phyloP scores from a whole-genome alignment of 2,113 vertebrate genomes.

The Ploceus nigricollis region DNA sequence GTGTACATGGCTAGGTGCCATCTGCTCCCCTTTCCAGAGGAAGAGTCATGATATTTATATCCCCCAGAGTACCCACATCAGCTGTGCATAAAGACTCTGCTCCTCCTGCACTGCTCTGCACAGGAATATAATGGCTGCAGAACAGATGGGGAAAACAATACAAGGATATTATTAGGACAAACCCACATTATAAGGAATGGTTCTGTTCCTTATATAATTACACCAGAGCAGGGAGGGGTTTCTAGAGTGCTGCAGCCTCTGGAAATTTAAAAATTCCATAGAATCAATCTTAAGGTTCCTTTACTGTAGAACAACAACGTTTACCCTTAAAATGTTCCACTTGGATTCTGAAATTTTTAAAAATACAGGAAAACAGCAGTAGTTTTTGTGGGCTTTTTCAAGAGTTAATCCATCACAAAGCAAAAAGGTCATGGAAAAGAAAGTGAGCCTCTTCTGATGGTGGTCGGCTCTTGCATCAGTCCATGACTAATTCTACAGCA shows the following conservation, averaged over 20 bases:
- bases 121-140: not conserved
- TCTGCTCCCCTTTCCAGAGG: constrained; percentile 21
- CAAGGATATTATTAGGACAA: not conserved
- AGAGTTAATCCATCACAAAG: not conserved
- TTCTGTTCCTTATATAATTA: not conserved
- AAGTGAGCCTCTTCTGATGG: not conserved
- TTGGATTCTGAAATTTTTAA: not conserved
- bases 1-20: not conserved
- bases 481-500: not conserved
- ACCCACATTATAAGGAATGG: not conserved
- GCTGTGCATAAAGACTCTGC: not conserved
- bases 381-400: not conserved
- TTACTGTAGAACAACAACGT: fast-evolving
- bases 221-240: not conserved
- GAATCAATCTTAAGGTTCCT: not conserved
- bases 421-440: not conserved
- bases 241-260: not conserved
- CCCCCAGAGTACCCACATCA: not conserved
- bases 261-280: not conserved
- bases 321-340: not conserved
- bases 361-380: not conserved
- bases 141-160: not conserved
- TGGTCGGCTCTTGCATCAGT: not conserved
- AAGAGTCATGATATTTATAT: not conserved
- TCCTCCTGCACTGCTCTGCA: not conserved